Conservation (phyloP, 2,888 invertebrate genomes). For the Tridacna crocea region DNA sequence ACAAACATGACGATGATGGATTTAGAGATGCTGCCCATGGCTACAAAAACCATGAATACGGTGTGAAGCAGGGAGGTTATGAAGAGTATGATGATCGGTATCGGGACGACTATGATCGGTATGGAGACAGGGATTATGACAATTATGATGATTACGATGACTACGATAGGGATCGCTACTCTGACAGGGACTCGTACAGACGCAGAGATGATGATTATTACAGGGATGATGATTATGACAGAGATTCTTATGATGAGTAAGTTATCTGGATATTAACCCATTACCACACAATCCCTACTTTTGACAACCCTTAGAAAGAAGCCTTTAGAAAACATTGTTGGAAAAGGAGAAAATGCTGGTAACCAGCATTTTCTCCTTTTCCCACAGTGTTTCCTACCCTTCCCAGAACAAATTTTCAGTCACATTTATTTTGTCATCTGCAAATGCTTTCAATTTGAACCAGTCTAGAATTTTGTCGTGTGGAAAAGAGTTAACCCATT, state of each 20-base stretch:
- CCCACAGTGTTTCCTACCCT: too few species aligned
- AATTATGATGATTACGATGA: constrained; percentile 53
- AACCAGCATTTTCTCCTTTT: too few species aligned
- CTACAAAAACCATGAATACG: constrained; percentile 49
- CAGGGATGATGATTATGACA: constrained; percentile 46
- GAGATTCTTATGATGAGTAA: constrained; percentile 48
- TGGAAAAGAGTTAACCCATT: background rate
- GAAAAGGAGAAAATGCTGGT: too few species aligned
- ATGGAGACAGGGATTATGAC: constrained; percentile 47
- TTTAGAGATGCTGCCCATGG: constrained; percentile 27
- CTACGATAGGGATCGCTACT: constrained; percentile 30
- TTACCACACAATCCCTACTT: too few species aligned
- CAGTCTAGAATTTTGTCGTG: too few species aligned
- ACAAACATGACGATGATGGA: constrained; percentile 28
- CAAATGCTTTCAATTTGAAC: too few species aligned
- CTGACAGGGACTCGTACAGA: constrained; percentile 28
- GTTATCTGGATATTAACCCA: background rate
- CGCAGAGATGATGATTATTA: constrained; percentile 22
- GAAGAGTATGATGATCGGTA: constrained; percentile 45
- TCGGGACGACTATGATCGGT: constrained; percentile 39
- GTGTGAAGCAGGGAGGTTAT: constrained; percentile 42
- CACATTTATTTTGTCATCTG: too few species aligned
- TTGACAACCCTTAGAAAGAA: too few species aligned
- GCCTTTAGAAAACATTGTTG: too few species aligned
- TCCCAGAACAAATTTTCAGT: too few species aligned